Evolutionary conservation across 2,113 vertebrate genomes (phyloP), one percentile per base, ranked within the genome.

Genomic region (Pollachius pollachius): DNA sequence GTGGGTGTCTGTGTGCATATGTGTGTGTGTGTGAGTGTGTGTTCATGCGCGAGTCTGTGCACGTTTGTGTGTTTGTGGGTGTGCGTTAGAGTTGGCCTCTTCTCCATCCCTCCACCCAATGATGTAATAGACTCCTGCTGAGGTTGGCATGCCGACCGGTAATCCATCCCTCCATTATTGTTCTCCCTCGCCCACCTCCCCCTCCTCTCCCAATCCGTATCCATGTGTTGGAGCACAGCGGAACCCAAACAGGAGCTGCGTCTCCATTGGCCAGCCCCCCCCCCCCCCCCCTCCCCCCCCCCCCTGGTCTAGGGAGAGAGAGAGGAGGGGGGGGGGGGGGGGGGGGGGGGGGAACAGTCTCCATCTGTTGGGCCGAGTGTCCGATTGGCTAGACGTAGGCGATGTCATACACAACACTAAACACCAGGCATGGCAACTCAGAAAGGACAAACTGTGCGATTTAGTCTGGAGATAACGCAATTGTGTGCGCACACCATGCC

Each of bases 71-170:
- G 56, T 65, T 62, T 54, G 18, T 41, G 25, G 74, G 57, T 73
- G 34, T 74, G 67, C 67, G 37, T 57, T 21, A 41, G 70, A 61
- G 79, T 72, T 81, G 66, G 78, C 72, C 69, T 82, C 84, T 87
- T 87, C 82, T 75, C 85, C 88, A 83, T 76, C 84, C 77, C 71
- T 80, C 81, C 74, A 60, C 69, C 74, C 81, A 81, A 81, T 62
- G 65, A 74, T 81, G 83, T 82, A 79, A 82, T 83, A 80, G 82
- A 72, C 84, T 80, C 87, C 81, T 1, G 68, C 82, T 75, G 86
- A 81, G 87, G 81, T 68, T 79, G 82, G 84, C 84, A 75, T 72
- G 78, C 73, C 71, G 74, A 87, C 84, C 81, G 11, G 41, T 48
- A 48, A 48, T 48, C 68, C 17, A 62, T 80, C 72, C 70, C 71